Percentiles rank a stretch among this genome's conserved stretches.
Evolutionary conservation across 35 echinoderm and acorn worm genomes (phyloP).

Genomic region (Hemicentrotus pulcherrimus): DNA sequence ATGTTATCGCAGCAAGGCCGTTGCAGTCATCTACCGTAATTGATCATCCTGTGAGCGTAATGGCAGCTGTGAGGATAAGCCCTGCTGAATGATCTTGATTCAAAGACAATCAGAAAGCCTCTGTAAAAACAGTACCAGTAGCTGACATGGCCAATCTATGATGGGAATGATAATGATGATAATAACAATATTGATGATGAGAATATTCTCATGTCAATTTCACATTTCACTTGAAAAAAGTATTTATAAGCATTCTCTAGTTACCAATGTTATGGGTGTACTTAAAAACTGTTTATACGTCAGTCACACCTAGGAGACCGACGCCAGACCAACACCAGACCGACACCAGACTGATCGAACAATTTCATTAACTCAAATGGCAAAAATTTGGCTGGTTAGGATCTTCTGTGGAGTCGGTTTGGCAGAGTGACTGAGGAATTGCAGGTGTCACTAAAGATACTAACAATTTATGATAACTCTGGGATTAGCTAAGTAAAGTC

Average conservation of each 20-base stretch:
- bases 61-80: background rate
- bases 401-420: too few species aligned
- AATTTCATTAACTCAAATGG: too few species aligned
- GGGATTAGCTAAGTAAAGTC: background rate
- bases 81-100: background rate
- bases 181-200: background rate
- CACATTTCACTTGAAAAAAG: background rate
- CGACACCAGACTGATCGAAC: too few species aligned
- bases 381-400: too few species aligned
- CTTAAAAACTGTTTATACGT: background rate
- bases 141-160: background rate
- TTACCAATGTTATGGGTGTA: background rate
- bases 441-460: background rate
- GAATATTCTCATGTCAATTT: background rate
- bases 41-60: too few species aligned
- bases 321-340: too few species aligned
- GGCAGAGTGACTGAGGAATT: too few species aligned
- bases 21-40: too few species aligned
- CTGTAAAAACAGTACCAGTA: background rate
- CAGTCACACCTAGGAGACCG: too few species aligned
- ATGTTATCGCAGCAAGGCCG: background rate
- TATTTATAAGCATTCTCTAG: background rate
- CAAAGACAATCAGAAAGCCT: background rate
- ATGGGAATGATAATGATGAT: background rate
- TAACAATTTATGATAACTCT: background rate